Evolutionary conservation across 2,888 invertebrate species (phyloP), one percentile per base, ranked within the genome.

Genomic region (Diadegma fenestrale): DNA sequence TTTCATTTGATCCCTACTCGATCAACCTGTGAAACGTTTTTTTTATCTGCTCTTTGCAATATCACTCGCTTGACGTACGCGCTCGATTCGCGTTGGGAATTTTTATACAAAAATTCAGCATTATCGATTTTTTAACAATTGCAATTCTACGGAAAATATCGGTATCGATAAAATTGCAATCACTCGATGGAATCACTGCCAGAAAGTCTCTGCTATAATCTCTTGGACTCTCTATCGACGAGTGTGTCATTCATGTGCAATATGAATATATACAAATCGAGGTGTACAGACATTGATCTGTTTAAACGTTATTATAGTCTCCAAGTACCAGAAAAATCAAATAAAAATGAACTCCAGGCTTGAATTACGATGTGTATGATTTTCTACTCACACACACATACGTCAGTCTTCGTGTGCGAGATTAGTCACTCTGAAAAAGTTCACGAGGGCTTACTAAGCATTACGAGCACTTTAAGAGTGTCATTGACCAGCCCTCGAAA

Each of bases 371-470:
- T n/a, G 26, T 64, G 0, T n/a, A n/a, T 37, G 37, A 14, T 22
- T 54, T 26, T 54, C 10, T 22, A 12, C n/a, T n/a, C 30, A 30
- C 12, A 33, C 14, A 17, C 17, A 61, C 6, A 37, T n/a, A n/a
- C 17, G n/a, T 73, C 54, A n/a, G 12, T 41, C 37, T 22, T 33
- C 41, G 4, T 10, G 26, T 14, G 14, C 14, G 14, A 58, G 12
- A 58, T 58, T 58, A 76, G 45, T 58, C 69, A 61, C 75, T 48
- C 66, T 61, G 61, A 76, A 58, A 69, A 45, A 69, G 69, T 61
- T 81, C 26, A 69, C 81, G 75, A 51, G 73, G 80, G 68, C 68
- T 75, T 75, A 81, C 66, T 75, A 58, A 81, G 68, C 73, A 81
- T 81, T 61, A 81, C 73, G 80, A 75, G 75, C 80, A 81, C 54